phyloP scores from a whole-genome alignment of 2,888 invertebrate genomes.

The Hipparchia semele region DNA sequence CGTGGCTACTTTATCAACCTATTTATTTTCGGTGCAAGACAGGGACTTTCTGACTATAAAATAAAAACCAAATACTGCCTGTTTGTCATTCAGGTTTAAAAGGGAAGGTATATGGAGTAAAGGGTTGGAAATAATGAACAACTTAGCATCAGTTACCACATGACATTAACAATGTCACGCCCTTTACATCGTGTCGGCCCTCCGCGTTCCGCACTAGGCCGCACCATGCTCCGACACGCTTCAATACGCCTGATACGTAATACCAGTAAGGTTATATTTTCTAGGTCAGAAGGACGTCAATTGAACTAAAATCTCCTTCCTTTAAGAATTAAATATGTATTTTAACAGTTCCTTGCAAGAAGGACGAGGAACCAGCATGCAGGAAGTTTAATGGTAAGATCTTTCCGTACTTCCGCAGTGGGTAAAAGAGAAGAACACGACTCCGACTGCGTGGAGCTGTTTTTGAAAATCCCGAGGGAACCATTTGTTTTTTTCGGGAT shows the following conservation, averaged over 20 bases:
- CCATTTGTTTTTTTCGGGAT: no score
- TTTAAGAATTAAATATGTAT: not conserved
- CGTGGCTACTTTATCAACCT: no score
- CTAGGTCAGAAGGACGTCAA: not conserved
- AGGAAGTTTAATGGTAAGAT: not conserved
- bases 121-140: not conserved
- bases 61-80: not conserved
- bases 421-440: no score
- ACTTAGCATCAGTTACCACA: not conserved
- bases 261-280: not conserved
- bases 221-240: not conserved
- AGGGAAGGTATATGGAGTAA: not conserved
- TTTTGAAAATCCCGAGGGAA: no score
- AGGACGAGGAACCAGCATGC: not conserved
- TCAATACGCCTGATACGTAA: not conserved
- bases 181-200: not conserved
- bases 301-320: not conserved
- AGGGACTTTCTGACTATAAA: no score
- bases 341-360: not conserved
- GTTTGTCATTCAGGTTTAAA: not conserved
- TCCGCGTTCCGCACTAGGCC: slow-evolving; percentile 1
- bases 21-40: no score
- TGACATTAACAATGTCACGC: slow-evolving; percentile 2
- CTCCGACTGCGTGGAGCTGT: no score
- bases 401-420: no score